These are phyloP conservation scores for Hoplias malabaricus DNA, from an alignment of 2,113 vertebrate genomes.

Conservation along the genomic window DNA sequence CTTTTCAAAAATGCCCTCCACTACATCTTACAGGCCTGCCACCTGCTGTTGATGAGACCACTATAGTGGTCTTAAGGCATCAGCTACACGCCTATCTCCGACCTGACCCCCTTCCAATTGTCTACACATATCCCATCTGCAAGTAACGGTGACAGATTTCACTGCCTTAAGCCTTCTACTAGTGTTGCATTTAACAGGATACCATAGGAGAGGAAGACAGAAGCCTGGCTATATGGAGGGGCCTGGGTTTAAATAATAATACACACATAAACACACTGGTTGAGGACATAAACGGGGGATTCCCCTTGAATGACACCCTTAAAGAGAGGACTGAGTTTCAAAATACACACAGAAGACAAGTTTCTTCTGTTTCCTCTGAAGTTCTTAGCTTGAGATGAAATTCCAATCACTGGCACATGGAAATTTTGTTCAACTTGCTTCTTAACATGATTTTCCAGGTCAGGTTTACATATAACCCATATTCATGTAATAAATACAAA, in stretches of 20 bases:
- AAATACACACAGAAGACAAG: neutral
- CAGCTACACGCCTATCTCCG: slow-evolving; percentile 10
- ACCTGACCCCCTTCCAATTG: slow-evolving; percentile 33
- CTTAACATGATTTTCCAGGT: too few relatives aligned
- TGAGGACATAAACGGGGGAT: slow-evolving; percentile 3
- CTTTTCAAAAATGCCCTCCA: slow-evolving; percentile 8
- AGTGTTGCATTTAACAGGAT: slow-evolving; percentile 36
- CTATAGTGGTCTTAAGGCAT: slow-evolving; percentile 25
- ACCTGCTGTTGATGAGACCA: slow-evolving; percentile 39
- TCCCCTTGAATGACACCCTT: neutral
- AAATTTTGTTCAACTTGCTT: too few relatives aligned
- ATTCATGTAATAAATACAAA: too few relatives aligned
- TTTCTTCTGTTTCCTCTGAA: too few relatives aligned
- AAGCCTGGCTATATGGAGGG: slow-evolving; percentile 1
- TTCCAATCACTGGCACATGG: neutral
- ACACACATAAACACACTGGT: neutral
- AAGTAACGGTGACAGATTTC: slow-evolving; percentile 22
- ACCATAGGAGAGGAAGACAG: slow-evolving; percentile 36
- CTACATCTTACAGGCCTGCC: slow-evolving; percentile 37
- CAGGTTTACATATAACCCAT: too few relatives aligned
- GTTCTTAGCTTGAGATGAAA: too few relatives aligned
- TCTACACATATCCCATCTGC: slow-evolving; percentile 14
- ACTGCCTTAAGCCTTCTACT: slow-evolving; percentile 42
- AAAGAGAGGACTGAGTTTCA: neutral
- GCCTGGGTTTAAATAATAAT: neutral